Base-by-base conservation (phyloP, 2,888 invertebrate genomes). In the Dastarcus helophoroides region DNA sequence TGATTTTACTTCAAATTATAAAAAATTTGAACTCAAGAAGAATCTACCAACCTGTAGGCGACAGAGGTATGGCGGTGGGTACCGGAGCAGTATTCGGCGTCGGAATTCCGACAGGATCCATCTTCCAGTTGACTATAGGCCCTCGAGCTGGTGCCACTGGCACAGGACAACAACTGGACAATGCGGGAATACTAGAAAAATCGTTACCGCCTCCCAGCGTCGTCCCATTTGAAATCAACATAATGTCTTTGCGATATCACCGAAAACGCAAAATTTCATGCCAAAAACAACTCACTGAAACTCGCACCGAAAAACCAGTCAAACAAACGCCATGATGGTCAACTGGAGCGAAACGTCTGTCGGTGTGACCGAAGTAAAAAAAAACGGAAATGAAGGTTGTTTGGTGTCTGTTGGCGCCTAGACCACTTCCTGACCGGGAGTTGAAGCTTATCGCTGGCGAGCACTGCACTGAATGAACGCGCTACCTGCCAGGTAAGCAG, bases 141-240 rank as follows among this genome's bases (percentile, higher is more conserved):
- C 55, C 44, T 22, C 55, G 42, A 35, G 50, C 67, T 62, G 67
- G 72, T 62, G 68, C 69, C 62, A 62, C 70, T 62, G 53, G 66
- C 62, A 58, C 69, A 63, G 60, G 59, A 49, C 61, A 60, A 44
- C 63, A 63, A 35, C 61, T 60, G 33, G 60, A 56, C 38, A 60
- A 48, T 38, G 57, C 60, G 44, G 59, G 54, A 37, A 60, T 57
- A 43, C 54, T 58, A 39, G 60, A 53, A 50, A 60, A 62, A 40
- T 63, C 63, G 54, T 55, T 58, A 42, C 57, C 58, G 67, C 56
- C 68, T 61, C 60, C 69, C 67, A 57, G 68, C 64, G 64, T 66
- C 63, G 64, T 68, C 64, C 70, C 72, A 53, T 55, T 73, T 55
- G 73, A 73, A 65, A 74, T 73, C 68, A 74, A 70, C 74, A 74